These are phyloP conservation scores for Trachelus tabidus DNA, from an alignment of 2,888 invertebrate genomes.

Conservation along the genomic window DNA sequence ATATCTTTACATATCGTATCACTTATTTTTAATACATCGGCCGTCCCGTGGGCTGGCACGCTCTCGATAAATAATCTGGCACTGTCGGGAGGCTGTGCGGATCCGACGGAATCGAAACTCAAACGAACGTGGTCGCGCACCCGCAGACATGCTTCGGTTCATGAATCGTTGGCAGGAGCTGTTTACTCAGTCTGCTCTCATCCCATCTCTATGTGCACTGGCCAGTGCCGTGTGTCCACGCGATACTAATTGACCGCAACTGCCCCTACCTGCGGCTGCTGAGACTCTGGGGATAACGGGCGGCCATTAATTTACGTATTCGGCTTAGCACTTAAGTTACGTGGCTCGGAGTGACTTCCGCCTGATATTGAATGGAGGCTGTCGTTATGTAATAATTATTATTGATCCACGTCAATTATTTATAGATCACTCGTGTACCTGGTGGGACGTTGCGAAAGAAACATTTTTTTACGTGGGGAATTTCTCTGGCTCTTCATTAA, in stretches of 20 bases:
- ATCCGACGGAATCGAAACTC: background rate
- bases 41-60: rapidly evolving
- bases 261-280: slow-evolving; percentile 1
- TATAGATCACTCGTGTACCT: too few species aligned
- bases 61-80: too few species aligned
- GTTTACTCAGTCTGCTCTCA: slow-evolving; percentile 1
- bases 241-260: slow-evolving; percentile 5
- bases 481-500: too few species aligned
- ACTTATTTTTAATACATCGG: too few species aligned
- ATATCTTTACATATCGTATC: too few species aligned
- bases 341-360: too few species aligned
- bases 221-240: background rate
- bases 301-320: background rate
- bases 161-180: background rate
- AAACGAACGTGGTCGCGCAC: slow-evolving; percentile 2
- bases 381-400: too few species aligned
- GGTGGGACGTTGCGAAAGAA: too few species aligned
- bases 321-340: background rate
- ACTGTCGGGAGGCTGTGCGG: too few species aligned
- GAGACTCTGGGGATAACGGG: background rate
- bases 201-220: background rate
- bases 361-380: too few species aligned
- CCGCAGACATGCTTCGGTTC: background rate
- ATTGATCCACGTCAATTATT: too few species aligned
- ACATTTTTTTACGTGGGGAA: too few species aligned